Conservation (phyloP, 2,797 vertebrate species). For the Alectoris magna region DNA sequence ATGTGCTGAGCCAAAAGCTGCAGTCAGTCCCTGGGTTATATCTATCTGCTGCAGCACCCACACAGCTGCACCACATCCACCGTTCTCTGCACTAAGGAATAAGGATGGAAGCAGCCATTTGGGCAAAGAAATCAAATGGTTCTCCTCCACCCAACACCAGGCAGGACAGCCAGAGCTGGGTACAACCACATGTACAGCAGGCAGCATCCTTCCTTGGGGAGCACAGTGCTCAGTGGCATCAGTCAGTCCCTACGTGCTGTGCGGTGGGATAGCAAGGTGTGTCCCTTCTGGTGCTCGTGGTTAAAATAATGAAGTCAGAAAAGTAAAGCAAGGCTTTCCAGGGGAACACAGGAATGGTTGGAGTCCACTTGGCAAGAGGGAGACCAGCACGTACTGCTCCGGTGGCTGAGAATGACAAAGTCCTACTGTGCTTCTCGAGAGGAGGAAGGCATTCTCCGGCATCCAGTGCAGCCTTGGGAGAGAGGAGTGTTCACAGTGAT, state of each 20-base stretch:
- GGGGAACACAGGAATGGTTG: neutral
- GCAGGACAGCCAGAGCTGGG: neutral
- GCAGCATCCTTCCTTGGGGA: neutral
- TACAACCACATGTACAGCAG: neutral
- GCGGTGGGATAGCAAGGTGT: neutral
- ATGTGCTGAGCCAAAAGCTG: neutral
- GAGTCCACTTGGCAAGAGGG: rapidly evolving
- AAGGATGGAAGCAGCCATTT: neutral
- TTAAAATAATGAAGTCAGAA: neutral
- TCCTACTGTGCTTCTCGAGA: neutral
- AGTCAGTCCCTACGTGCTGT: rapidly evolving
- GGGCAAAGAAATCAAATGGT: neutral
- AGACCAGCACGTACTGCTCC: rapidly evolving
- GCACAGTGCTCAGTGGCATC: neutral
- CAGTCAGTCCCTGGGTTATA: neutral
- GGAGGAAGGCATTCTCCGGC: neutral
- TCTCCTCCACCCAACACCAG: neutral
- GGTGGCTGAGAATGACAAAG: neutral
- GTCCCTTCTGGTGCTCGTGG: rapidly evolving
- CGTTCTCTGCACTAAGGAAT: too few relatives aligned
- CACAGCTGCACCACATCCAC: rapidly evolving
- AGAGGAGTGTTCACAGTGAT: neutral
- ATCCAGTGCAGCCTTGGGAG: neutral
- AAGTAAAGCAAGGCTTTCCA: neutral
- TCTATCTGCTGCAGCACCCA: too few relatives aligned